phyloP scores from a whole-genome alignment of 2,113 vertebrate species.

The Antigone vipio region DNA sequence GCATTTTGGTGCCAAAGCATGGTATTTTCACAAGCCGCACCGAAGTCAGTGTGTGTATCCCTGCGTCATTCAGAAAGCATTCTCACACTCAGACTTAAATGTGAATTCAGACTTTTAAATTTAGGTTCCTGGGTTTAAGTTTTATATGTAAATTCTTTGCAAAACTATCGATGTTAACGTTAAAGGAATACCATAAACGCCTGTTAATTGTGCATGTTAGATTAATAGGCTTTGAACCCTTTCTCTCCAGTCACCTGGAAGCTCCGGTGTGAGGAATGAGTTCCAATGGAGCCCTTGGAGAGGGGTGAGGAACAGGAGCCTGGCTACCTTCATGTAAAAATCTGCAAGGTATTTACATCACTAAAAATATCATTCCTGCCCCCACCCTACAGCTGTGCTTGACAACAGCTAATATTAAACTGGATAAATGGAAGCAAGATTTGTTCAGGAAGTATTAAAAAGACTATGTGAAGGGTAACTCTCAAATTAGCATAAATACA shows the following conservation, averaged over 20 bases:
- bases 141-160: not conserved
- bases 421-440: not conserved
- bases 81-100: not conserved
- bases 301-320: not conserved
- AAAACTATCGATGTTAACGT: not conserved
- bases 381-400: not conserved
- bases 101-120: not conserved
- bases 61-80: not conserved
- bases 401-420: not conserved
- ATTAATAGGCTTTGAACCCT: not conserved
- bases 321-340: not conserved
- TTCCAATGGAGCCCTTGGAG: not conserved
- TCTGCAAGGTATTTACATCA: not conserved
- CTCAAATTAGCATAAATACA: not conserved
- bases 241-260: not conserved
- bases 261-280: not conserved
- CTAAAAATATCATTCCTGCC: not conserved
- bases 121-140: not conserved
- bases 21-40: not conserved
- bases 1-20: not conserved
- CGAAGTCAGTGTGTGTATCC: not conserved
- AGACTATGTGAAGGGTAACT: not conserved
- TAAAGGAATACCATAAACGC: not conserved
- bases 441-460: not conserved
- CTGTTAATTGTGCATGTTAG: not conserved